Evolutionary conservation across 2,888 invertebrate genomes (phyloP), one percentile per base, ranked within the genome.

Genomic region (Drosophila atripex): DNA sequence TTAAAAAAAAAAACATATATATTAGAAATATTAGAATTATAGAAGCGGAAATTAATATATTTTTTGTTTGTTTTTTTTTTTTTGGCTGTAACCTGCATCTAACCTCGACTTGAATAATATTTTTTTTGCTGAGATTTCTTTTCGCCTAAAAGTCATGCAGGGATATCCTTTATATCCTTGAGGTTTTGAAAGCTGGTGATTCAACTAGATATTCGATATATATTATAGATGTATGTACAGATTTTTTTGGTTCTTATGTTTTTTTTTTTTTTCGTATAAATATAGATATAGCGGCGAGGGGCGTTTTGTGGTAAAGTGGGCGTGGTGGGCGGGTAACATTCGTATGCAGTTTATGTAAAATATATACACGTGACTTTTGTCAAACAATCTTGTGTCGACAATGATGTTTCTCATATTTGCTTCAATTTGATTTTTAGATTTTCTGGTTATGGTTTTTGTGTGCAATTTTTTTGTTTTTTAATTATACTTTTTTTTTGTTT

Each of bases 281-380:
- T n/a, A 45, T 30, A 51, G 32, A 59, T 68, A 59, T 68, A 51
- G 59, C 46, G 51, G 71, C 71, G 47, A 60, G 21, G 45, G 68
- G 71, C 71, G 51, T 12, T 59, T 59, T 49, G 38, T 43, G 46
- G 71, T 59, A 41, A 41, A 18, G 39, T 41, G 39, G 46, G 35
- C 23, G n/a, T 16, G 30, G 41, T 43, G 70, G 66, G 58, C 66
- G 64, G 64, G 54, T 38, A 64, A 66, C 58, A 59, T 59, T 74
- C 53, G 69, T 65, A 78, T 79, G 77, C 69, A 53, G 46, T 65
- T 54, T 56, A 79, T 79, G 79, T 77, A 57, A 35, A 71, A 73
- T 86, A 89, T 88, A 71, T 86, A 75, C 85, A 89, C 57, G 70
- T 88, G 80, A 80, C 45, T 28, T 66, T 45, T 35, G 51, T 38